These are phyloP conservation scores for Sakesphorus luctuosus DNA, from an alignment of 2,113 vertebrate genomes.

Conservation along the genomic window DNA sequence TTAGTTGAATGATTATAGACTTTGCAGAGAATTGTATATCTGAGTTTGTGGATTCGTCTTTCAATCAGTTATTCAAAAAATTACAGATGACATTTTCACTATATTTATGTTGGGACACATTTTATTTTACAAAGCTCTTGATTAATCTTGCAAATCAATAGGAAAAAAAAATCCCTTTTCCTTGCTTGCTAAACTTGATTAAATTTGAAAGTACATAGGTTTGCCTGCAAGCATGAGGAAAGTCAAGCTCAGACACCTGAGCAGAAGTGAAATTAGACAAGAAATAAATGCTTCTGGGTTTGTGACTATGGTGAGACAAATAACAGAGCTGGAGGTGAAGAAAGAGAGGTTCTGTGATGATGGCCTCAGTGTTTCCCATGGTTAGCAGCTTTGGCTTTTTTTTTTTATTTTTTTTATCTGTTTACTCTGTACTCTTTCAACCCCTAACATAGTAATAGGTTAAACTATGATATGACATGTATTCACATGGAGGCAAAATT, in stretches of 20 bases:
- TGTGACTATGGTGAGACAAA: background rate
- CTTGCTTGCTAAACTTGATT: conserved; percentile 4
- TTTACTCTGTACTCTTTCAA: background rate
- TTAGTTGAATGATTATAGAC: conserved; percentile 55
- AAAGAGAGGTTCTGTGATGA: background rate
- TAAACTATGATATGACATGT: background rate
- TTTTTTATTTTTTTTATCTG: accelerated
- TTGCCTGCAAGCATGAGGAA: background rate
- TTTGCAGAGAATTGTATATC: conserved; percentile 30
- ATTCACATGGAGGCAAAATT: background rate
- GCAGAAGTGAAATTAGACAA: background rate
- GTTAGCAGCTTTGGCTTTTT: background rate
- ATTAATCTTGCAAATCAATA: conserved; percentile 32
- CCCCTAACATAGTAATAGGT: background rate
- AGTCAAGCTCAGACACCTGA: background rate
- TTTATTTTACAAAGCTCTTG: conserved; percentile 15
- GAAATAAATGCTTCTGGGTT: background rate
- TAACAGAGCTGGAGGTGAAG: background rate
- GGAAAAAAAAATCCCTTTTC: background rate
- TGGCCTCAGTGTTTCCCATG: background rate
- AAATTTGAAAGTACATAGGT: conserved; percentile 6
- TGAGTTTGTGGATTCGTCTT: conserved; percentile 27
- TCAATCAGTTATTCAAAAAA: conserved; percentile 31
- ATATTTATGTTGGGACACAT: background rate
- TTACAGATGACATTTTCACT: background rate